Percentiles rank a stretch among this genome's conserved stretches.
These are phyloP conservation scores for Monopis laevigella DNA, from an alignment of 2,888 invertebrate species.

Conservation along the genomic window DNA sequence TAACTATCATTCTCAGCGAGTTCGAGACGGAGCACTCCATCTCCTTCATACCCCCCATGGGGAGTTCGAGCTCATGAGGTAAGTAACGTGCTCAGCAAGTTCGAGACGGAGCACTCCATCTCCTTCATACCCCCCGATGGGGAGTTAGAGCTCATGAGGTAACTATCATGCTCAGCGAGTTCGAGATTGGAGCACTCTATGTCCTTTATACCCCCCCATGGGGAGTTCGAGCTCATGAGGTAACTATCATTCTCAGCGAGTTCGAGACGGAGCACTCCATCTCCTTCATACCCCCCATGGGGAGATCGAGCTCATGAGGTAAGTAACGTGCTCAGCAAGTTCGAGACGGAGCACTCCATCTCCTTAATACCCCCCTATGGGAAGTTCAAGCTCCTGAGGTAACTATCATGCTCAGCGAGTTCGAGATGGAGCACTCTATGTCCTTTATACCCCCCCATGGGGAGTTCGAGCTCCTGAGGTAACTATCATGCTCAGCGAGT, in stretches of 20 bases:
- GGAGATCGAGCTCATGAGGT: slow-evolving; percentile 99
- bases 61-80: slow-evolving; percentile 99
- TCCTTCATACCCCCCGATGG: slow-evolving; percentile 99
- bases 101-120: slow-evolving; percentile 99
- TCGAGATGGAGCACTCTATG: slow-evolving; percentile 99
- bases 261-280: slow-evolving; percentile 99
- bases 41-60: slow-evolving; percentile 99
- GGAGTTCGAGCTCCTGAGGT: slow-evolving; percentile 99
- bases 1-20: slow-evolving; percentile 98
- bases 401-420: slow-evolving; percentile 90
- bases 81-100: slow-evolving; percentile 90
- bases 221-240: too few relatives aligned
- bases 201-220: too few relatives aligned
- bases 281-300: slow-evolving; percentile 99
- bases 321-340: slow-evolving; percentile 92
- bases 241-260: slow-evolving; percentile 98
- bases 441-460: slow-evolving; percentile 99
- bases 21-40: slow-evolving; percentile 99
- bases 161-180: too few relatives aligned
- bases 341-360: slow-evolving; percentile 99
- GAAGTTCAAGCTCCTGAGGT: slow-evolving; percentile 99
- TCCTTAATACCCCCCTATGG: slow-evolving; percentile 99
- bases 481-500: too few relatives aligned
- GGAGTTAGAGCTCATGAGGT: slow-evolving; percentile 99
- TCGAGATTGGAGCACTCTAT: too few relatives aligned